A percentile compares a stretch with the other conserved stretches of the same genome.
Conservation (phyloP, 1,140 invertebrate genomes). For the Drosophila asahinai region DNA sequence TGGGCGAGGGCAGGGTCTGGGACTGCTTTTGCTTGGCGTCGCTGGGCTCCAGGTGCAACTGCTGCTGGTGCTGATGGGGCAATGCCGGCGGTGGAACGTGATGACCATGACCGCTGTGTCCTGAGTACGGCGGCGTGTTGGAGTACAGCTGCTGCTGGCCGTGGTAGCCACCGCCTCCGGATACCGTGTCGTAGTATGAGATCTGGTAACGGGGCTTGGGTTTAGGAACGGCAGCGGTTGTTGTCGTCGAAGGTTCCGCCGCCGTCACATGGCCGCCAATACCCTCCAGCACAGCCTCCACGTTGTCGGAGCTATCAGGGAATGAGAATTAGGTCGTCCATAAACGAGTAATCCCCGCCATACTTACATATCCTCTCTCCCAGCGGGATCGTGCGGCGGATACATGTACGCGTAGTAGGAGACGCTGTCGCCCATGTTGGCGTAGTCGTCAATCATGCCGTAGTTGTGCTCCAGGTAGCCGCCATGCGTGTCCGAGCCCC, state of each 20-base stretch:
- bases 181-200: conserved; percentile 79
- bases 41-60: conserved; percentile 71
- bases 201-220: conserved; percentile 80
- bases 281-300: conserved; percentile 83
- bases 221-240: conserved; percentile 48
- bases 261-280: conserved; percentile 68
- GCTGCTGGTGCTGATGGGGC: conserved; percentile 63
- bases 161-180: conserved; percentile 66
- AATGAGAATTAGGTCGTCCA: background rate
- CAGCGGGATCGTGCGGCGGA: conserved; percentile 84
- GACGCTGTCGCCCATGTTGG: conserved; percentile 86
- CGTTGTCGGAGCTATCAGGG: conserved; percentile 73
- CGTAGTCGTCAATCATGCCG: conserved; percentile 84
- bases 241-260: conserved; percentile 45
- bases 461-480: conserved; percentile 88
- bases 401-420: conserved; percentile 87
- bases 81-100: conserved; percentile 64
- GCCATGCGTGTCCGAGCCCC: conserved; percentile 88
- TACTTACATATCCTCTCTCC: conserved; percentile 82
- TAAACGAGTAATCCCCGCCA: background rate
- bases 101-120: conserved; percentile 50
- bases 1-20: conserved; percentile 78
- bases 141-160: conserved; percentile 74
- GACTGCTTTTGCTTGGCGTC: conserved; percentile 79
- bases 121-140: conserved; percentile 70